Conservation (phyloP, 2,888 invertebrate genomes). For the Cloeon dipterum region DNA sequence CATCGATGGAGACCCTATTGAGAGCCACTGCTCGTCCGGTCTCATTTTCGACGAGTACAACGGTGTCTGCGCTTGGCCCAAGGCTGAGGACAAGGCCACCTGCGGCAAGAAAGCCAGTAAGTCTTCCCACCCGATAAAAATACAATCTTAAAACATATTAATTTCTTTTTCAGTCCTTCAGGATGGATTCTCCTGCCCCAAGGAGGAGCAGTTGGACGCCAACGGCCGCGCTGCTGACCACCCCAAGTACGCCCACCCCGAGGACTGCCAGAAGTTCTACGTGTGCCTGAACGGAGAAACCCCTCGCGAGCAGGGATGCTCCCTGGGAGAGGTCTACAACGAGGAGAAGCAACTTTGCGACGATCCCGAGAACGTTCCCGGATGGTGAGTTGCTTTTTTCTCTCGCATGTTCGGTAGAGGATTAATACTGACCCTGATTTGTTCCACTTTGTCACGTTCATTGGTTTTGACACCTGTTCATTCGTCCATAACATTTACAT, state of each 20-base stretch:
- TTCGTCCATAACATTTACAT: too few species aligned
- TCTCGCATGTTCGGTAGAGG: too few species aligned
- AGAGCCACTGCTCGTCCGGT: conserved; percentile 66
- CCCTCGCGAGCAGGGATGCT: conserved; percentile 71
- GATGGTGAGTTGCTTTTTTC: conserved; percentile 52
- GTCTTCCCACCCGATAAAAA: neutral
- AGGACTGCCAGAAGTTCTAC: conserved; percentile 79
- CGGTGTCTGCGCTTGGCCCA: conserved; percentile 81
- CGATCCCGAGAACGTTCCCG: conserved; percentile 71
- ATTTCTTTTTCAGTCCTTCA: conserved; percentile 32
- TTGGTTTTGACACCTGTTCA: neutral
- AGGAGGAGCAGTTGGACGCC: conserved; percentile 33
- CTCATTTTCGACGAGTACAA: conserved; percentile 75
- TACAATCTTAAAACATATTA: neutral
- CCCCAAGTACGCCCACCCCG: conserved; percentile 66
- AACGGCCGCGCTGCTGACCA: conserved; percentile 54
- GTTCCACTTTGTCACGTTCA: too few species aligned
- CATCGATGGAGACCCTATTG: conserved; percentile 59
- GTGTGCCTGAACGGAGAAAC: conserved; percentile 68
- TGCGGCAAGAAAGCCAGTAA: conserved; percentile 24
- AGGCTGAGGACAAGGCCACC: conserved; percentile 49
- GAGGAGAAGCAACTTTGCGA: conserved; percentile 65
- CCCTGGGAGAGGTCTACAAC: conserved; percentile 76
- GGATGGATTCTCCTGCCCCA: conserved; percentile 72
- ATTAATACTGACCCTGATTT: too few species aligned